Conservation (phyloP, 2,797 vertebrate species). For the Lutjanus campechanus region DNA sequence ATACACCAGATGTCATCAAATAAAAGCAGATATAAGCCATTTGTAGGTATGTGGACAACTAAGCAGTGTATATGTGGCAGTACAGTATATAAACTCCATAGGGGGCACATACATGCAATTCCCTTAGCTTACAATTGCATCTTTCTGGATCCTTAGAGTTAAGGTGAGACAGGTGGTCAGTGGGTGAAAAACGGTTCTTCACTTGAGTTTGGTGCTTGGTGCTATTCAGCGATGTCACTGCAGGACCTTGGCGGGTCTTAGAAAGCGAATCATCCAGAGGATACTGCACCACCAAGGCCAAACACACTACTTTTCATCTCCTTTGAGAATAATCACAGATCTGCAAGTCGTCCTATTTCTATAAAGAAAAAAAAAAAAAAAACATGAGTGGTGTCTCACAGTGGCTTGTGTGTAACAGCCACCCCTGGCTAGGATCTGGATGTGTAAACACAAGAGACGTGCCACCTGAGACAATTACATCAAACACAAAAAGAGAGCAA, state of each 20-base stretch:
- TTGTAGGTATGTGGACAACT: not conserved
- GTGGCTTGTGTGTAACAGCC: slow-evolving; percentile 55
- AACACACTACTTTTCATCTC: slow-evolving; percentile 20
- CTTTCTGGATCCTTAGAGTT: not conserved
- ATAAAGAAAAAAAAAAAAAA: slow-evolving; percentile 15
- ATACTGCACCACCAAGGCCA: slow-evolving; percentile 14
- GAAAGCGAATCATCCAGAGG: slow-evolving; percentile 10
- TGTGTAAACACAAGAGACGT: slow-evolving; percentile 71
- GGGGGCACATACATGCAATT: not conserved
- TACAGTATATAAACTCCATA: not conserved
- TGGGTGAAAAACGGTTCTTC: not conserved
- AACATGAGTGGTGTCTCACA: slow-evolving; percentile 3
- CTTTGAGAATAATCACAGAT: slow-evolving; percentile 19
- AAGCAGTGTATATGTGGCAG: not conserved
- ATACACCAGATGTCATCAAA: not conserved
- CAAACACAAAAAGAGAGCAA: slow-evolving; percentile 52
- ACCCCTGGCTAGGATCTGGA: slow-evolving; percentile 59
- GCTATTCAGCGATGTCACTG: not conserved
- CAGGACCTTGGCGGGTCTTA: not conserved
- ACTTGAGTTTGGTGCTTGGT: too few relatives aligned
- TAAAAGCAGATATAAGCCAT: not conserved
- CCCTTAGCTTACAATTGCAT: not conserved
- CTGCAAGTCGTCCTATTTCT: slow-evolving; percentile 33
- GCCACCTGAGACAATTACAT: slow-evolving; percentile 75
- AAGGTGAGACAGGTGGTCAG: not conserved